Conservation (phyloP, 1,140 invertebrate genomes). For the Camponotus pennsylvanicus region DNA sequence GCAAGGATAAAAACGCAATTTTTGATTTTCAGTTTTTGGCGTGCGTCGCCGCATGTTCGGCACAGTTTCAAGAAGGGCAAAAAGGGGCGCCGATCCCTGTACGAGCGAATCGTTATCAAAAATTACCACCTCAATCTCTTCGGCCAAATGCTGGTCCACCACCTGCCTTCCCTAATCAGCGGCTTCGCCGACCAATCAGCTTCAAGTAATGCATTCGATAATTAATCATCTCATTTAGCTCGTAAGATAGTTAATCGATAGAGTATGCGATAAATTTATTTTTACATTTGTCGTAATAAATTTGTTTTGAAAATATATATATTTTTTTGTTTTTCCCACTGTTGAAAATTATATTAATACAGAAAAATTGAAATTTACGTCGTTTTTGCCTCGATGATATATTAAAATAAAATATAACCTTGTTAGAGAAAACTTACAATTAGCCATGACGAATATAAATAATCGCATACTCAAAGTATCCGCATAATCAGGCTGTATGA, state of each 20-base stretch:
- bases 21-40: constrained; percentile 74
- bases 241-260: neutral
- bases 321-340: neutral
- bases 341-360: neutral
- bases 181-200: constrained; percentile 71
- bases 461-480: neutral
- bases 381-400: neutral
- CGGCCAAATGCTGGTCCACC: constrained; percentile 57
- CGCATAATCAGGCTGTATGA: neutral
- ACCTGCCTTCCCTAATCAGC: constrained; percentile 70
- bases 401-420: neutral
- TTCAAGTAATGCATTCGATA: constrained; percentile 64
- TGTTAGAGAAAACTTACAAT: constrained; percentile 14
- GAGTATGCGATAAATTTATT: neutral
- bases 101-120: constrained; percentile 68
- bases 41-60: constrained; percentile 69
- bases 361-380: neutral
- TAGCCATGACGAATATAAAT: neutral
- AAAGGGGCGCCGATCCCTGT: constrained; percentile 32
- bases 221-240: constrained; percentile 54
- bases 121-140: constrained; percentile 39
- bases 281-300: neutral
- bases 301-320: constrained; percentile 5
- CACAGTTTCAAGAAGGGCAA: constrained; percentile 68
- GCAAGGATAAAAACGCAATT: neutral